Base-by-base conservation (phyloP, 2,888 invertebrate species). In the Drosophila sordidapex region DNA sequence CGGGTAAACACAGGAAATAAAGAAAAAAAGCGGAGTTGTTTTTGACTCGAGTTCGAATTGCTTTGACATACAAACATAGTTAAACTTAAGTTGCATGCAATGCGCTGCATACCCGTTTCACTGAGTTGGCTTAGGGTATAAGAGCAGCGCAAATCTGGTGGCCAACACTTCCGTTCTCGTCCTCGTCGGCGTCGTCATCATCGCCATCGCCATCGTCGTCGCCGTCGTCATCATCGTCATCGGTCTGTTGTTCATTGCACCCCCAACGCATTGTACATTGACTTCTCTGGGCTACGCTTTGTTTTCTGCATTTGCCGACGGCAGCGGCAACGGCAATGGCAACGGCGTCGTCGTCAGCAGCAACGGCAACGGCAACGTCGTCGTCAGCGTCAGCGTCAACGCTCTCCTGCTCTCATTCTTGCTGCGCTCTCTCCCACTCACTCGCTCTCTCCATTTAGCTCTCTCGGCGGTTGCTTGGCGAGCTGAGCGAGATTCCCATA, bases 271-370 rank as follows among this genome's bases (percentile, higher is more conserved):
- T 81, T 90, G 91, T 91, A 89, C 91, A 87, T 91, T 91, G 91
- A 91, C 91, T 91, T 91, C 90, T 91, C 89, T 88, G 76, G 77
- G 84, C 83, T 90, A 79, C 81, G 79, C 86, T 91, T 91, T 91
- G 87, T 89, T 86, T 79, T 89, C 80, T 85, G 85, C 83, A 87
- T 90, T 89, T 81, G 85, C 71, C 70, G 77, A 60, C 62, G 52
- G 64, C 61, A 40, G 51, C 64, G 18, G 64, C 61, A 40, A 53
- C 64, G 18, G 21, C 48, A 27, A 29, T 4, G 25, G 25, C 15
- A 18, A 18, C 1, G 11, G 10, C 46, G 33, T 33, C 33, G 33
- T 8, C 21, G 33, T 21, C 33, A 21, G 58, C 67, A 29, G 57
- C 52, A 65, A 33, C 68, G 58, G 57, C 52, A 65, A 33, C 68